Percentiles rank a stretch among this genome's conserved stretches.
phyloP scores from a whole-genome alignment of 2,113 vertebrate species.

The Danionella cerebrum region DNA sequence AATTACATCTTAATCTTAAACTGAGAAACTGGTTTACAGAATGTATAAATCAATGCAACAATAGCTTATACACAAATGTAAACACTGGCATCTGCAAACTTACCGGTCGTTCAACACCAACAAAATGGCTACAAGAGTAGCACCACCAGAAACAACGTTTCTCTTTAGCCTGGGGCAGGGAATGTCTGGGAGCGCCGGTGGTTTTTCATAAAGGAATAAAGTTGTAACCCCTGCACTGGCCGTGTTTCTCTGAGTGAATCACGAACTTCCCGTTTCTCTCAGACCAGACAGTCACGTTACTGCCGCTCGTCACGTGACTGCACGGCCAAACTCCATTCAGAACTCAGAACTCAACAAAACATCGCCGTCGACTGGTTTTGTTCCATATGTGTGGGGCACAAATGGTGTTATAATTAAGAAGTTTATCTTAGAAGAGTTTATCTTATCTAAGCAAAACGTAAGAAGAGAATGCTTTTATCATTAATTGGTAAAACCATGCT shows the following conservation, averaged over 20 bases:
- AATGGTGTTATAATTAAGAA: no score
- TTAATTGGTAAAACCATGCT: no score
- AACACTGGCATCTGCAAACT: neutral
- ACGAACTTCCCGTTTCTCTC: conserved; percentile 15
- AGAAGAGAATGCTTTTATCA: no score
- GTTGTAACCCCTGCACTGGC: neutral
- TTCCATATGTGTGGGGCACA: no score
- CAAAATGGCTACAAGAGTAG: no score
- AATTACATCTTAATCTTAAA: no score
- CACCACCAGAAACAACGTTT: no score
- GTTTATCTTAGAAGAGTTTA: no score
- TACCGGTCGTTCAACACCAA: neutral
- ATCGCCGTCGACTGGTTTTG: no score
- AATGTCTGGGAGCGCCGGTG: neutral
- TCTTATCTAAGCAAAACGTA: no score
- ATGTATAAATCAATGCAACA: neutral
- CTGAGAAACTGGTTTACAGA: neutral
- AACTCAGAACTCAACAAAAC: no score
- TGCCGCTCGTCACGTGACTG: neutral
- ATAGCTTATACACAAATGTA: neutral
- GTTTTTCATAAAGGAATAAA: neutral
- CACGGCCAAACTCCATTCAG: neutral
- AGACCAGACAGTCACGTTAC: neutral
- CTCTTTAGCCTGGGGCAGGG: neutral
- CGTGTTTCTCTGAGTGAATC: neutral